Conservation (phyloP, 2,797 vertebrate species). For the Sitta carolinensis region DNA sequence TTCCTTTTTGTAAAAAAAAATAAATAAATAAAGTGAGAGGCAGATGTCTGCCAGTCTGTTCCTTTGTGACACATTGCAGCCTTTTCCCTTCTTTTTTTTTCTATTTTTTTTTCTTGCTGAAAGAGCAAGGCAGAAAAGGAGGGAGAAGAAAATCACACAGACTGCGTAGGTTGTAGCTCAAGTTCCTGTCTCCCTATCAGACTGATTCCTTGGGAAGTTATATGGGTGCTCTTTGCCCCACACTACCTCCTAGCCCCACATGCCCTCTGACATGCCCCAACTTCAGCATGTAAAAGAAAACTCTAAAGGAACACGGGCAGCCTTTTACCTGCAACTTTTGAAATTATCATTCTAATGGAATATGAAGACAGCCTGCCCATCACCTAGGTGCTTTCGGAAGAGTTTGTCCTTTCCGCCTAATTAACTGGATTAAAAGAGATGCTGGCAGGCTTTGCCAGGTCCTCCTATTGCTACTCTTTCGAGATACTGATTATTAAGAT, state of each 20-base stretch:
- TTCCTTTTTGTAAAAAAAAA: not conserved
- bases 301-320: not conserved
- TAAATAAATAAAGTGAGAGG: constrained; percentile 74
- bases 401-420: constrained; percentile 51
- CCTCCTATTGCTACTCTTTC: not conserved
- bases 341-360: constrained; percentile 13
- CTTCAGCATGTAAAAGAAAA: not conserved
- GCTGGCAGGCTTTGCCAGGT: constrained; percentile 25
- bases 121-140: constrained; percentile 32
- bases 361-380: not conserved
- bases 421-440: constrained; percentile 54
- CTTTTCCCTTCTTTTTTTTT: not conserved
- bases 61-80: constrained; percentile 67
- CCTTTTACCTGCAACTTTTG: constrained; percentile 53
- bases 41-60: constrained; percentile 83
- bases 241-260: not conserved
- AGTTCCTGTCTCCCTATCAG: not conserved
- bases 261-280: not conserved
- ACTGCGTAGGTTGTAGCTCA: not conserved
- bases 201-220: not conserved
- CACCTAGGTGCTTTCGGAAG: constrained; percentile 17
- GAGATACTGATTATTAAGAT: constrained; percentile 33
- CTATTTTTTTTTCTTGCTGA: not conserved
- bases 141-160: not conserved
- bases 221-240: not conserved